These are phyloP conservation scores for Drosophila hamatofila DNA, from an alignment of 2,888 invertebrate genomes.

Conservation along the genomic window DNA sequence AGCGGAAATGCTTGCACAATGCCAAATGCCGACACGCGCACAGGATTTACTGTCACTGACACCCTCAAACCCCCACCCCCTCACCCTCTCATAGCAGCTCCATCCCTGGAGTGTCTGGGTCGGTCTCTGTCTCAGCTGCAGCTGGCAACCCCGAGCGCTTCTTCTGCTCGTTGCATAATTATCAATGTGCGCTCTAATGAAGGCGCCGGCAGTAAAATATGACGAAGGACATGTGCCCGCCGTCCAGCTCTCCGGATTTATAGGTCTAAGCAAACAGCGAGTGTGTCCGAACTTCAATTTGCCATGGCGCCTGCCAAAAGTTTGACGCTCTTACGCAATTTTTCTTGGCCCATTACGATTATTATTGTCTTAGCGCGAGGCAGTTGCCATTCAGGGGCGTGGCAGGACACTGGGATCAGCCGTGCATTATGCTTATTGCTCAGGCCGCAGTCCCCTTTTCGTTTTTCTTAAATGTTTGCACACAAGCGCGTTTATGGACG, in stretches of 20 bases:
- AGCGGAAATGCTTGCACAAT: constrained; percentile 74
- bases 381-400: constrained; percentile 25
- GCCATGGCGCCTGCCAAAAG: constrained; percentile 40
- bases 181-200: constrained; percentile 73
- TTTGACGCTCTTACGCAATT: constrained; percentile 67
- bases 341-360: constrained; percentile 69
- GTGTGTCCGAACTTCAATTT: constrained; percentile 40
- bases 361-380: constrained; percentile 67
- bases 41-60: constrained; percentile 70
- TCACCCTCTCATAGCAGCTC: background rate
- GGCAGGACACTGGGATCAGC: constrained; percentile 9
- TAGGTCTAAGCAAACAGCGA: constrained; percentile 36
- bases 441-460: background rate
- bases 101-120: constrained; percentile 1
- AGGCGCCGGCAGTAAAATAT: constrained; percentile 64
- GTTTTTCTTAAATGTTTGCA: constrained; percentile 70
- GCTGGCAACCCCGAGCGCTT: constrained; percentile 14
- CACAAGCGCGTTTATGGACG: constrained; percentile 79
- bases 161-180: constrained; percentile 67
- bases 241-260: constrained; percentile 49
- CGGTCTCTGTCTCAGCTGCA: constrained; percentile 38
- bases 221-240: constrained; percentile 58
- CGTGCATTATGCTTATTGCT: constrained; percentile 76
- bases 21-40: constrained; percentile 79
- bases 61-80: constrained; percentile 7